Evolutionary conservation across 1,140 invertebrate genomes (phyloP), one percentile per base, ranked within the genome.

Genomic region (Aleiodes sp.): DNA sequence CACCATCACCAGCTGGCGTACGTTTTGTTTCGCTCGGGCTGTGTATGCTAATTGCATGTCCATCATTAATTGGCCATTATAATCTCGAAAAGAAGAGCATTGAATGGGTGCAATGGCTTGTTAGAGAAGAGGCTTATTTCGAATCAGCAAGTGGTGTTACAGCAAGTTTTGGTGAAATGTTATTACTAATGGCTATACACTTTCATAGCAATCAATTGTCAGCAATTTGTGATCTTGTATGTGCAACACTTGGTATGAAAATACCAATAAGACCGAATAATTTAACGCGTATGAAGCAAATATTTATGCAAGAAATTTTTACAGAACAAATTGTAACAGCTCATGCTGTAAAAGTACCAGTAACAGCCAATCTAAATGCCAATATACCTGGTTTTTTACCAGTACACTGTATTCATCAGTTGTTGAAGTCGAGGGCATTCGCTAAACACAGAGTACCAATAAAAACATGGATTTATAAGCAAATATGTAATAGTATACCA

Each of bases 231-330:
- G 97, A 98, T 75, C 86, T 98, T 12, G 96, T 98, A 0, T 97
- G 95, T 78, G 92, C 95, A 7, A 98, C 96, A 12, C 85, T 99
- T 0, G 96, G 96, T 0, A 98, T 99, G 95, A 96, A 97, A 83
- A 93, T 98, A 73, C 91, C 94, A 0, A 96, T 98, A 4, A 88
- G 97, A 61, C 93, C 94, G 0, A 98, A 96, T 80, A 96, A 94
- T 78, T 90, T 98, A 71, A 93, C 93, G 0, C 88, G 94, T 60
- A 96, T 99, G 85, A 97, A 97, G 78, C 94, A 95, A 76, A 95
- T 98, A 28, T 98, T 99, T 78, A 98, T 94, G 1, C 95, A 97
- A 78, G 96, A 99, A 80, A 95, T 99, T 72, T 99, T 99, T 81
- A 98, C 96, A 1, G 97, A 99, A 85, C 96, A 98, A 88, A 96